These are phyloP conservation scores for Apantesis nais DNA, from an alignment of 2,888 invertebrate genomes.

Conservation along the genomic window DNA sequence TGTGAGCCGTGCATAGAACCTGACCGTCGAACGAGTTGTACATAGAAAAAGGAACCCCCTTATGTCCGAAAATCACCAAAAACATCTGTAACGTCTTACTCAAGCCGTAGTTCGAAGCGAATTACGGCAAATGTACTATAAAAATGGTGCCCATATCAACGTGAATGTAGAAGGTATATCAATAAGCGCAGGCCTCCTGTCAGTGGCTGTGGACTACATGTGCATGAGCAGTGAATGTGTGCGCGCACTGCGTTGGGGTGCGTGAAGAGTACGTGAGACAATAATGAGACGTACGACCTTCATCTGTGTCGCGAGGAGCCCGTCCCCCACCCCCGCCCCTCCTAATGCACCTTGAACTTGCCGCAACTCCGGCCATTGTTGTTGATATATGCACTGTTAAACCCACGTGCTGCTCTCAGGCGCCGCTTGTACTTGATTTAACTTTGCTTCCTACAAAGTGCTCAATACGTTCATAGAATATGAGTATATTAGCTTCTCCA, in stretches of 20 bases:
- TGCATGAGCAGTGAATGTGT: not conserved
- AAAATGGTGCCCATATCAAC: not conserved
- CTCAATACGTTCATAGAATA: too few relatives aligned
- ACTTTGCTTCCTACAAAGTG: not conserved
- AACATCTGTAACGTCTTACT: not conserved
- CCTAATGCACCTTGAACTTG: slow-evolving; percentile 39
- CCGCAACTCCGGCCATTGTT: slow-evolving; percentile 34
- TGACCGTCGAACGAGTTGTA: not conserved
- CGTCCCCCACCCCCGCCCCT: not conserved
- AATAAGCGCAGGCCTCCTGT: not conserved
- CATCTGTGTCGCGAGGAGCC: slow-evolving; percentile 7
- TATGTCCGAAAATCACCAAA: not conserved
- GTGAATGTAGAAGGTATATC: not conserved
- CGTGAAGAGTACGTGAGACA: not conserved
- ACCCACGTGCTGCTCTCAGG: not conserved
- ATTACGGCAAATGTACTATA: too few relatives aligned
- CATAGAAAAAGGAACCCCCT: not conserved
- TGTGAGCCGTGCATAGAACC: not conserved
- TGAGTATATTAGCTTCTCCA: too few relatives aligned
- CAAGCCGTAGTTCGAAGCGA: not conserved
- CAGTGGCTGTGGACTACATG: not conserved
- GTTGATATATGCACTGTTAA: slow-evolving; percentile 13
- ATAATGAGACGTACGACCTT: slow-evolving; percentile 15
- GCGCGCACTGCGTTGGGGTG: not conserved
- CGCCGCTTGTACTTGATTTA: not conserved